Evolutionary conservation across 2,113 vertebrate genomes (phyloP).

Genomic region (Barbus barbus): DNA sequence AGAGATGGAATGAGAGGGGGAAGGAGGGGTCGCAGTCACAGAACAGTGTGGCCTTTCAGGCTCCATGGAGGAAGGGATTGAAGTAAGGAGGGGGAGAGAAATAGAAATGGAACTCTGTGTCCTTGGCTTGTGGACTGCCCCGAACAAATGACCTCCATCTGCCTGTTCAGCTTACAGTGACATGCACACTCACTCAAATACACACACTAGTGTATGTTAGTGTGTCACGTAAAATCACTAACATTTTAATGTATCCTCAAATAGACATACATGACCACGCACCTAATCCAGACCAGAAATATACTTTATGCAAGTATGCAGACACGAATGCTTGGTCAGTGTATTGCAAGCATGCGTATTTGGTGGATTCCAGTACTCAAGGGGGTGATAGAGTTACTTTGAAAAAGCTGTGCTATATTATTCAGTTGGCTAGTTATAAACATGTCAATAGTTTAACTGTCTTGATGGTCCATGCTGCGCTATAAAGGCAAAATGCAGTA

Average conservation of each 20-base stretch:
- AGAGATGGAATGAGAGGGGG: not conserved
- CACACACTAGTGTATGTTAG: slow-evolving; percentile 20
- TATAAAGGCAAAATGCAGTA: too few relatives aligned
- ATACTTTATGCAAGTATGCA: not conserved
- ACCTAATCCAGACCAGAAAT: not conserved
- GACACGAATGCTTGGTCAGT: not conserved
- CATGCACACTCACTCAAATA: slow-evolving; percentile 24
- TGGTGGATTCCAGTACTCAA: not conserved
- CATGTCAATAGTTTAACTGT: not conserved
- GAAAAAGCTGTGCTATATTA: not conserved
- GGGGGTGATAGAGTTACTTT: not conserved
- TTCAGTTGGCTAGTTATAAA: not conserved
- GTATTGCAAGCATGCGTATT: not conserved
- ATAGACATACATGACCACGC: not conserved
- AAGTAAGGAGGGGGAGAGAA: slow-evolving; percentile 43
- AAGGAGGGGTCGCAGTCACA: slow-evolving; percentile 13
- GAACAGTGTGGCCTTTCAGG: slow-evolving; percentile 72
- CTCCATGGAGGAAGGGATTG: slow-evolving; percentile 56
- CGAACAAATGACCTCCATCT: slow-evolving; percentile 53
- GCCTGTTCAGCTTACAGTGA: slow-evolving; percentile 49
- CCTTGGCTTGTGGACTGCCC: slow-evolving; percentile 54
- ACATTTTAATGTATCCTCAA: not conserved
- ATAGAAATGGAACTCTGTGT: slow-evolving; percentile 67
- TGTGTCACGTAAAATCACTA: not conserved
- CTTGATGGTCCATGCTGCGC: too few relatives aligned